Evolutionary conservation across 1,140 invertebrate species (phyloP).

Genomic region (Cardiocondyla obscurior): DNA sequence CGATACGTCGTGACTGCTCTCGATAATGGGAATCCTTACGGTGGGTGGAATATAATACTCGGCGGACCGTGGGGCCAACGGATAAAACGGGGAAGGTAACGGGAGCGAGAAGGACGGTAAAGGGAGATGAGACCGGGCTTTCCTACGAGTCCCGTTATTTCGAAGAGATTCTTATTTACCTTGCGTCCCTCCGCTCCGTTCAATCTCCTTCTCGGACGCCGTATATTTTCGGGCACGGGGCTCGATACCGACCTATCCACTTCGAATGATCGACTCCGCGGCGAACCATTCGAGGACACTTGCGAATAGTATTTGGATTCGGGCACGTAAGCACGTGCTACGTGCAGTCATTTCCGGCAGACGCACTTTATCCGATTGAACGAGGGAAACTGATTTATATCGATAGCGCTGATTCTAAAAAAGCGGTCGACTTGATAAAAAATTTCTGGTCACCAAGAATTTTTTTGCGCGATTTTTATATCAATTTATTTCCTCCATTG

Average conservation of each 20-base stretch:
- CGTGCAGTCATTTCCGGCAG: not conserved
- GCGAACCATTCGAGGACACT: constrained; percentile 13
- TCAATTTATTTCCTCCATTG: not conserved
- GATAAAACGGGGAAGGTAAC: constrained; percentile 25
- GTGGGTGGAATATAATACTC: constrained; percentile 78
- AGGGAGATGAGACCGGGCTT: constrained; percentile 65
- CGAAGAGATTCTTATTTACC: constrained; percentile 71
- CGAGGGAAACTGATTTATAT: not conserved
- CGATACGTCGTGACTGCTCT: constrained; percentile 80
- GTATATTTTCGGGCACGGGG: constrained; percentile 63
- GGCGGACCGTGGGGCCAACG: constrained; percentile 62
- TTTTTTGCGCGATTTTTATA: not conserved
- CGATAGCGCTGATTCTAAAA: not conserved
- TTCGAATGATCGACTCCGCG: constrained; percentile 55
- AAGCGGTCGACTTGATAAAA: not conserved
- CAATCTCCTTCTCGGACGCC: constrained; percentile 57
- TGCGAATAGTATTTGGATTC: not conserved
- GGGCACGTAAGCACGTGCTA: not conserved
- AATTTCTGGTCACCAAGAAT: not conserved
- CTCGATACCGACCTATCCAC: constrained; percentile 53
- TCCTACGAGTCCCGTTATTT: constrained; percentile 65
- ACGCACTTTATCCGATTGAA: not conserved
- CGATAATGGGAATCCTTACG: constrained; percentile 79
- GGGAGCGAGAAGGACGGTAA: constrained; percentile 32
- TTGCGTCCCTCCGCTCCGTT: constrained; percentile 59